Evolutionary conservation across 2,113 vertebrate genomes (phyloP).

Genomic region (Morone chrysops): DNA sequence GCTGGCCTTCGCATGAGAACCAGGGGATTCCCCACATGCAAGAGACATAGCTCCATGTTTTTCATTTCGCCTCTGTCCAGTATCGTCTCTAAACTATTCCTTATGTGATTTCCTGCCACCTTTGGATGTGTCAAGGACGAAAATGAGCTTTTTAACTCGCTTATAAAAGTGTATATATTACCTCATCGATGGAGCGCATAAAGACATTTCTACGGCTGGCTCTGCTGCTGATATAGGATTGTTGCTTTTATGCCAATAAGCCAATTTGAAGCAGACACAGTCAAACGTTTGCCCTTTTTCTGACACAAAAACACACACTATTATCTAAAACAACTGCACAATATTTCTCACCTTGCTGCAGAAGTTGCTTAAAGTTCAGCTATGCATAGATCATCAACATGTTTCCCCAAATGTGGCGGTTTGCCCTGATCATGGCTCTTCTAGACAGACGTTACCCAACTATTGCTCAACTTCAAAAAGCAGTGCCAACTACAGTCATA

Average conservation of each 20-base stretch:
- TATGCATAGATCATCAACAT: too few relatives aligned
- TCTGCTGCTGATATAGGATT: background rate
- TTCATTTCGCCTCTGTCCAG: constrained; percentile 39
- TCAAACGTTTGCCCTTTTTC: background rate
- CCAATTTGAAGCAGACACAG: background rate
- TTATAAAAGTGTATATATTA: background rate
- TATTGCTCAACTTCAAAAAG: background rate
- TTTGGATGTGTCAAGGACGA: too few relatives aligned
- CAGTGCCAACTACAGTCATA: background rate
- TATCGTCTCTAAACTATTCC: constrained; percentile 43
- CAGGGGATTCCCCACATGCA: constrained; percentile 69
- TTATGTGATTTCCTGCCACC: constrained; percentile 22
- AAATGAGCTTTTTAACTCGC: background rate
- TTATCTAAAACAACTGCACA: background rate
- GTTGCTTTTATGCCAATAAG: background rate
- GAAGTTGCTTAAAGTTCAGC: too few relatives aligned
- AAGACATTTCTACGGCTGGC: too few relatives aligned
- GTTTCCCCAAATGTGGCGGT: background rate
- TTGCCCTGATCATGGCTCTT: background rate
- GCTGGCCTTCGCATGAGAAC: constrained; percentile 69
- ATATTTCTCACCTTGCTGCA: too few relatives aligned
- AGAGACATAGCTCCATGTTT: constrained; percentile 45
- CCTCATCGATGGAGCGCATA: background rate
- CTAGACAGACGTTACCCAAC: background rate
- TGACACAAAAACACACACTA: too few relatives aligned